Evolutionary conservation across 2,888 invertebrate genomes (phyloP), one percentile per base, ranked within the genome.

Genomic region (Agrotis clavis): DNA sequence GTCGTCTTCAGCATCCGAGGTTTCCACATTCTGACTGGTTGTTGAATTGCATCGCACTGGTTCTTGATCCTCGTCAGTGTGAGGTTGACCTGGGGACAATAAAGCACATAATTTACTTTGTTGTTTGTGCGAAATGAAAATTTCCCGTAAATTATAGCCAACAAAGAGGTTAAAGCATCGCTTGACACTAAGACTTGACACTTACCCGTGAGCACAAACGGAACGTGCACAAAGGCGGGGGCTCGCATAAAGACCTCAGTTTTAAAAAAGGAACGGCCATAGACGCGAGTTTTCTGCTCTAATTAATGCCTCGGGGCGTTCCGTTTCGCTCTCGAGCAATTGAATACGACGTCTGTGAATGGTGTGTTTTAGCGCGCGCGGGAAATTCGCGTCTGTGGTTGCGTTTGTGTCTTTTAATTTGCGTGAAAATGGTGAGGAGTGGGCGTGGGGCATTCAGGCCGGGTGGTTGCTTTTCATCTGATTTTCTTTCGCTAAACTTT

Each of bases 261-360:
- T 94, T 94, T 93, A 92, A 94, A 94, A 94, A 94, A 94, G 94
- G 91, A 94, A 93, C 93, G 93, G 89, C 93, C 91, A 92, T 93
- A 94, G 94, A 94, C 90, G 87, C 92, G 92, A 92, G 92, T 90
- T 94, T 90, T 94, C 95, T 93, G 94, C 95, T 95, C 96, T 96
- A 96, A 96, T 96, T 96, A 96, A 95, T 94, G 96, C 96, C 95
- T 93, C 92, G 92, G 96, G 96, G 94, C 94, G 94, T 94, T 93
- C 94, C 93, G 91, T 93, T 94, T 91, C 93, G 86, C 94, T 92
- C 94, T 94, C 93, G 89, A 93, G 92, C 92, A 92, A 93, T 92
- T 94, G 94, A 95, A 95, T 94, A 90, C 91, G 85, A 87, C 91
- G 91, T 90, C 91, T 89, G 90, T 95, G 95, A 95, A 95, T 95